Percentiles rank a stretch among this genome's conserved stretches.
Evolutionary conservation across 2,888 invertebrate genomes (phyloP).

Genomic region (Clostera curtula): DNA sequence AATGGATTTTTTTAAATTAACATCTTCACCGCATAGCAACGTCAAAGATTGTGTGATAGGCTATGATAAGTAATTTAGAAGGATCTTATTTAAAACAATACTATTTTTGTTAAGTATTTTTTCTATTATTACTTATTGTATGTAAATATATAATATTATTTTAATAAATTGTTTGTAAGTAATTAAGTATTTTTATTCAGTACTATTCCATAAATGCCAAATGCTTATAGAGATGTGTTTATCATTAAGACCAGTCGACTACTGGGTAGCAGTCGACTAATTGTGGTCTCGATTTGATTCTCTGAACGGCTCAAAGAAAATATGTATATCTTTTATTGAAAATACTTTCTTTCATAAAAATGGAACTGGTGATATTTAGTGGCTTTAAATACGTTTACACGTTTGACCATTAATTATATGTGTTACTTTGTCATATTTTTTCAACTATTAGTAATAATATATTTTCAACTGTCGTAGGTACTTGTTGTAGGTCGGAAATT

Average conservation of each 20-base stretch:
- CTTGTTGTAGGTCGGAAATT: neutral
- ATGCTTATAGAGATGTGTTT: neutral
- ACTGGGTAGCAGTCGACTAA: no score
- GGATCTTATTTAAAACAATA: conserved; percentile 18
- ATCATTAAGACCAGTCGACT: no score
- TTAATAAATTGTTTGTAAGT: conserved; percentile 43
- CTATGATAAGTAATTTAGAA: conserved; percentile 23
- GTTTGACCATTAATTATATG: no score
- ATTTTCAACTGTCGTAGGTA: neutral
- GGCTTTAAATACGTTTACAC: no score
- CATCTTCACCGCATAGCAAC: conserved; percentile 22
- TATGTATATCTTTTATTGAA: no score
- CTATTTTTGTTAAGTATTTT: conserved; percentile 43
- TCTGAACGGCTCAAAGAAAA: no score
- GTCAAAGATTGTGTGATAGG: conserved; percentile 33
- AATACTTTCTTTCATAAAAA: no score
- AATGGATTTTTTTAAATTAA: conserved; percentile 18
- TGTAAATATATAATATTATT: conserved; percentile 48
- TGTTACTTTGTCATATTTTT: no score
- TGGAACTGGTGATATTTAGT: no score
- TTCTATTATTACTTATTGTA: conserved; percentile 34
- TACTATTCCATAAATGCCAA: neutral
- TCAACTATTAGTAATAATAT: no score
- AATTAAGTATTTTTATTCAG: conserved; percentile 17
- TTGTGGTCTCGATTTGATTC: no score